Evolutionary conservation across 2,113 vertebrate species (phyloP).

Genomic region (Zosterops borbonicus): DNA sequence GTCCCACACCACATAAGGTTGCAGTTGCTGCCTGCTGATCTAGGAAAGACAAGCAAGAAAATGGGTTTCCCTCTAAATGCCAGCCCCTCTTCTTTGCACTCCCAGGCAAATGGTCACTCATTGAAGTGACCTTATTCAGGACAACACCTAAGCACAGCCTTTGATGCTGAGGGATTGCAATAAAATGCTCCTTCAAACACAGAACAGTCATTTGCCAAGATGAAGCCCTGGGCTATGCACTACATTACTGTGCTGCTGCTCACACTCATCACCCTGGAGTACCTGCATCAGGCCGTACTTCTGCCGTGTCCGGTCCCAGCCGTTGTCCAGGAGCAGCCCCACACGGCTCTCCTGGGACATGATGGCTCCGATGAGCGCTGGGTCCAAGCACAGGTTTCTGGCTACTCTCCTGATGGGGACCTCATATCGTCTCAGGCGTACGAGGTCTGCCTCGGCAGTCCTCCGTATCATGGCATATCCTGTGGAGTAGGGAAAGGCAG

Average conservation of each 20-base stretch:
- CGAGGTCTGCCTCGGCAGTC: conserved; percentile 66
- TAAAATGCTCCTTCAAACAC: not conserved
- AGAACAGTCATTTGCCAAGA: not conserved
- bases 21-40: conserved; percentile 52
- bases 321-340: conserved; percentile 23
- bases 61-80: not conserved
- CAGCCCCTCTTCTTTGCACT: not conserved
- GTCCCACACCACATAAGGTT: conserved; percentile 47
- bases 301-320: conserved; percentile 54
- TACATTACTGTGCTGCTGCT: not conserved
- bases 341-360: conserved; percentile 76
- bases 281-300: conserved; percentile 77
- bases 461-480: conserved; percentile 65
- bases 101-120: not conserved
- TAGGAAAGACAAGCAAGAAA: conserved; percentile 15
- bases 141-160: not conserved
- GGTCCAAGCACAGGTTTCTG: conserved; percentile 71
- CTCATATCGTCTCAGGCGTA: conserved; percentile 64
- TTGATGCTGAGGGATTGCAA: not conserved
- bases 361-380: conserved; percentile 76
- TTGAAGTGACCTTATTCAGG: not conserved
- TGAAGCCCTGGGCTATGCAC: not conserved
- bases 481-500: not conserved
- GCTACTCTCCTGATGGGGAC: conserved; percentile 58
- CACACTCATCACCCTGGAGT: accelerated